Evolutionary conservation across 2,888 invertebrate species (phyloP), one percentile per base, ranked within the genome.

Genomic region (Nemapogon koenigi): DNA sequence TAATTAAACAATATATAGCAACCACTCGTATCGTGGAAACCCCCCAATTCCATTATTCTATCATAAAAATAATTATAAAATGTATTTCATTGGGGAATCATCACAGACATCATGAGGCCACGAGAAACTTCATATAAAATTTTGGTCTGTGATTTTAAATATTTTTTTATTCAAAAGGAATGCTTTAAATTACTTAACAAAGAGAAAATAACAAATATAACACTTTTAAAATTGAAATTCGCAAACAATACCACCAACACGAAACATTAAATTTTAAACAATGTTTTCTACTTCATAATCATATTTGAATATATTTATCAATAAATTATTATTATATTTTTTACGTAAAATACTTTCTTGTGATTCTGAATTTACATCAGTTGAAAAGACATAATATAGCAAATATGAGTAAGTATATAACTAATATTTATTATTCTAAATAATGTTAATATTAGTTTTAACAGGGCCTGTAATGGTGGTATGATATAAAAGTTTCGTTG

Each of bases 171-270:
- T 16, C 45, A 48, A 46, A 40, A 46, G 52, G 51, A 51, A 51
- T 51, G 52, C 50, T 44, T 47, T 40, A 41, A 40, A 42, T 41
- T 42, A 41, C 35, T 40, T 29, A 44, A 47, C 45, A 46, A 50
- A 43, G 41, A 43, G 42, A 41, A 40, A 42, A 42, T 35, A 42
- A 39, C 36, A 33, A 25, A 11, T 8, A 22, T n/a, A 32, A 16
- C 27, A 39, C 30, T 36, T 29, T 38, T 39, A 25, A 37, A 29
- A 37, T 40, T 27, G 33, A 41, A 38, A 32, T 41, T 33, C 26
- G 35, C 41, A 43, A 33, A 28, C 38, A 16, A 33, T 38, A 40
- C 15, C 36, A 37, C 35, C 39, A 39, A 37, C 19, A 22, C 37
- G 39, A 39, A 35, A 30, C 35, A 31, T 31, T 35, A 41, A 26